Percentiles rank a stretch among this genome's conserved stretches.
Evolutionary conservation across 2,797 vertebrate genomes (phyloP).

Genomic region (Dryobates pubescens): DNA sequence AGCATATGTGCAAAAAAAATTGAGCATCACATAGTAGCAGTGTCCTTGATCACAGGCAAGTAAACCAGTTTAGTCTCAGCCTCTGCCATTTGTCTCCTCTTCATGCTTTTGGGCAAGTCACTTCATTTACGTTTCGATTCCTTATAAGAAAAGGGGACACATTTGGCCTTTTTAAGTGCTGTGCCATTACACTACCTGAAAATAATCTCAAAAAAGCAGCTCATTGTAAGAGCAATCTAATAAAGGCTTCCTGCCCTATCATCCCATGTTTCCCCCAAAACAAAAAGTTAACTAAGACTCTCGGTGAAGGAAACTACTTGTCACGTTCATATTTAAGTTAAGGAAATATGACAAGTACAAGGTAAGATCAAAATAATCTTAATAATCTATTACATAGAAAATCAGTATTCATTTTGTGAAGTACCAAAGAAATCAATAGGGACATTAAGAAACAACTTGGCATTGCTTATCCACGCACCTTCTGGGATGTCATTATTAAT

Average conservation of each 20-base stretch:
- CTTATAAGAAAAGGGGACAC: background rate
- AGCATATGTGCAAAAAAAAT: background rate
- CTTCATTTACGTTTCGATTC: background rate
- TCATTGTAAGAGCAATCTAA: background rate
- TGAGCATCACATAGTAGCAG: background rate
- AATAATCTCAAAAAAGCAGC: background rate
- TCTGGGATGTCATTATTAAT: background rate
- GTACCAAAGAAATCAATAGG: background rate
- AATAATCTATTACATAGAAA: background rate
- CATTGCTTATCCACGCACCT: background rate
- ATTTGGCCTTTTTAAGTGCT: background rate
- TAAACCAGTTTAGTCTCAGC: background rate
- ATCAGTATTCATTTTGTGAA: background rate
- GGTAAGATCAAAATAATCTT: background rate
- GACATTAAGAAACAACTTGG: background rate
- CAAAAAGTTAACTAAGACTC: background rate
- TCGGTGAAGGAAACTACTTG: background rate
- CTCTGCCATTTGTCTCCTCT: background rate
- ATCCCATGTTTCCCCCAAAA: background rate
- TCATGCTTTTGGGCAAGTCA: background rate
- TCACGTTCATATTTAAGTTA: background rate
- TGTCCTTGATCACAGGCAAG: background rate
- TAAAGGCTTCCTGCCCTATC: background rate
- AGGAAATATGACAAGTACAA: background rate
- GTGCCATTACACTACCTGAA: background rate